Evolutionary conservation across 2,888 invertebrate species (phyloP), one percentile per base, ranked within the genome.

Genomic region (Andrena hattorfiana): DNA sequence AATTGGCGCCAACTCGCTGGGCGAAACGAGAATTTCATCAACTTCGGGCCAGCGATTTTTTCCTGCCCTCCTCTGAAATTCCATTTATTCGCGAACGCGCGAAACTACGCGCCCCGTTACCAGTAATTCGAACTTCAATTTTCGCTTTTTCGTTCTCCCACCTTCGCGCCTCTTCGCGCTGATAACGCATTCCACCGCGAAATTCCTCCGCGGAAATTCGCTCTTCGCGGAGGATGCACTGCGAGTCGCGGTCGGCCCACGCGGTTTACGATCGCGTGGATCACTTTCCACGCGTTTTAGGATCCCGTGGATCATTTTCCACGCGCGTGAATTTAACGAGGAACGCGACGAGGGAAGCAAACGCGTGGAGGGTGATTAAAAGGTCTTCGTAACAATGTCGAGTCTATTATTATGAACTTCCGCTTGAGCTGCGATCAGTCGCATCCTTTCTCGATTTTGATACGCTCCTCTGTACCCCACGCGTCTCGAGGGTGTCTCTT

Each of bases 91-190:
- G 60, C 35, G 13, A 30, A 26, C 26, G 20, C 26, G 67, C 76
- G 48, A 51, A 68, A 85, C 62, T 64, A 66, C 59, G 72, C 67
- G 77, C 26, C 35, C n/a, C 13, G 42, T 4, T 10, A 64, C 56
- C 32, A 60, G 68, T 85, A 82, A 85, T 77, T 85, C 71, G 60
- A 74, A 77, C 74, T 81, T 85, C 71, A 74, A 71, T 81, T 73
- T 66, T 28, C 59, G 30, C 49, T 13, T 51, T 66, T 74, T 63
- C 62, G 54, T 68, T 69, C 71, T 66, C 49, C 48, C 48, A 23
- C 13, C 30, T 23, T 20, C 26, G 32, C 26, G 30, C 16, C 30
- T 20, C 23, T 60, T 64, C 64, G 26, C 48, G 28, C 49, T 10
- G 56, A 60, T 23, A 48, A 64, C 30, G 73, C 77, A 68, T 84